Evolutionary conservation across 2,888 invertebrate species (phyloP), one percentile per base, ranked within the genome.

Genomic region (Dynastes tityus): DNA sequence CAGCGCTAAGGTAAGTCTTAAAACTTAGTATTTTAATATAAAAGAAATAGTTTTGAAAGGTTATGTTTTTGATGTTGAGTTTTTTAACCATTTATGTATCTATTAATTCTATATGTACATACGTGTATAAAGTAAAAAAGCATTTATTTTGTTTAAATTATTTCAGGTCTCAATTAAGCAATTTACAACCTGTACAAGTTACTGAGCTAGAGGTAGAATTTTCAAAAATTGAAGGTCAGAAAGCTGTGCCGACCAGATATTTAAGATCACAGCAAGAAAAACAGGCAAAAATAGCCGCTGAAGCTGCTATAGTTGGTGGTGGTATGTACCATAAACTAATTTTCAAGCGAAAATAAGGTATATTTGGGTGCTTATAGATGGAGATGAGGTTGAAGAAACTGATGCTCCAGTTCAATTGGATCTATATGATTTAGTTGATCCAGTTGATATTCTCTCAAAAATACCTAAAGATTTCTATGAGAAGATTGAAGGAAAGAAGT

Each of bases 391-490:
- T 29, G 93, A 92, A 1, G 91, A 91, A 2, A 92, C 89, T 11
- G 89, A 87, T 51, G 89, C 85, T 63, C 85, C 88, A 37, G 88
- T 85, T 61, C 95, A 95, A 79, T 90, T 97, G 74, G 98, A 99
- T 89, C 95, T 97, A 0, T 97, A 94, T 88, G 99, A 99, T 77
- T 89, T 98, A 0, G 88, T 98, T 45, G 96, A 96, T 83, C 96
- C 98, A 0, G 97, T 98, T 67, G 98, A 99, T 86, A 96, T 99
- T 82, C 88, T 99, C 0, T 94, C 96, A 0, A 96, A 97, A 87
- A 89, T 99, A 51, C 98, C 98, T 0, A 97, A 97, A 89, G 97
- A 98, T 88, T 99, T 98, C 88, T 97, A 95, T 87, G 98, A 98
- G 2, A 96, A 98, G 87, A 88, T 96, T 2, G 97, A 99, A 85